These are phyloP conservation scores for Coreius guichenoti DNA, from an alignment of 2,797 vertebrate species.

Conservation along the genomic window DNA sequence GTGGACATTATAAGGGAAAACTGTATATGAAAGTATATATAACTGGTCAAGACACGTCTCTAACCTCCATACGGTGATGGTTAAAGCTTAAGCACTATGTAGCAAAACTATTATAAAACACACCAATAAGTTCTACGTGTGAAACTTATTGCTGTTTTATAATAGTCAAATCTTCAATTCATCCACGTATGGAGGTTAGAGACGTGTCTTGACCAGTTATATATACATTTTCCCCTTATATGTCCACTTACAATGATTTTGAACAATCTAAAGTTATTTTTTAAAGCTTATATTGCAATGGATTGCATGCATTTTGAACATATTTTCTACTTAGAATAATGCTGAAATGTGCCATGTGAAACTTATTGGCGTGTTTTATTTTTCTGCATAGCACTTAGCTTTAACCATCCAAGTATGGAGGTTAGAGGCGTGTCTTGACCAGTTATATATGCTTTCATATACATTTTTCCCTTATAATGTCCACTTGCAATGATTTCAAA, in stretches of 20 bases:
- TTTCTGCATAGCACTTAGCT: too few relatives aligned
- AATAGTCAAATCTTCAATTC: too few relatives aligned
- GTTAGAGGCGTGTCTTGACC: background rate
- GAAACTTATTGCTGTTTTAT: too few relatives aligned
- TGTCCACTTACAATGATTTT: background rate
- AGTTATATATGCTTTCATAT: background rate
- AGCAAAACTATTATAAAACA: too few relatives aligned
- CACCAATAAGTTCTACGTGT: too few relatives aligned
- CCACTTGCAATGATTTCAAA: background rate
- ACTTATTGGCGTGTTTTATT: too few relatives aligned
- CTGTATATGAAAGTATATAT: background rate
- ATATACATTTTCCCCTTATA: background rate
- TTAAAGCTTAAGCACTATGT: too few relatives aligned
- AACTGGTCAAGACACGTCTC: too few relatives aligned
- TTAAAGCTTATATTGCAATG: background rate
- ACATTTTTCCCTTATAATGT: background rate
- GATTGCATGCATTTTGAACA: too few relatives aligned
- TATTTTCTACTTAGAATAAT: too few relatives aligned
- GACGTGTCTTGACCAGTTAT: too few relatives aligned
- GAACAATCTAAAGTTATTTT: background rate
- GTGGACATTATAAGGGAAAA: background rate
- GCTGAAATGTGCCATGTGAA: too few relatives aligned
- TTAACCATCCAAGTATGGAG: background rate
- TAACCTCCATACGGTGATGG: background rate
- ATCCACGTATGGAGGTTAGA: background rate